Base-by-base conservation (phyloP, 1,140 invertebrate genomes). In the Lysiphlebus fabarum region DNA sequence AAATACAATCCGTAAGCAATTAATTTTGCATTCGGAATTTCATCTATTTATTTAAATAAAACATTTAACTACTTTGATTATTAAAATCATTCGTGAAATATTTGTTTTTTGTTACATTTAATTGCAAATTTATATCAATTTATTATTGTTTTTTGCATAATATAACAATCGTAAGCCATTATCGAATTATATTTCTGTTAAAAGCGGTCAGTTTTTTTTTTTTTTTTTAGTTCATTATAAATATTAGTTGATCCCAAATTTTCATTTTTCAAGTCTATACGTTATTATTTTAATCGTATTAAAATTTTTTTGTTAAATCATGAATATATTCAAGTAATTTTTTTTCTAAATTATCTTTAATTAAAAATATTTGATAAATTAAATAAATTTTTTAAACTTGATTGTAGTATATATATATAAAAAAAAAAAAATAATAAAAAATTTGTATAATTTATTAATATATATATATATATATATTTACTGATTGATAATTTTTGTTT, bases 21-120 rank as follows among this genome's bases (percentile, higher is more conserved):
- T 70, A 74, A 74, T 63, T 68, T 74, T 73, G 72, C 72, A 74
- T 73, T 69, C 70, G 67, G 69, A 71, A 60, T 67, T 66, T 40
- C 2, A 7, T 40, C 38, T 40, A 7, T 40, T 40, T 64, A 71
- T 69, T 61, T 64, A 33, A 59, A 45, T 36, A n/a, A 14, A 8
- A 45, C 34, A 11, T 36, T 48, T 41, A 6, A 33, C n/a, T 51
- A 36, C 10, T 56, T 56, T 56, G 12, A 49, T 69, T 63, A 66
- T 66, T 69, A 63, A 64, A 61, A 68, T 64, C 66, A 62, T 65
- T 65, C 64, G 64, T 62, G 66, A 65, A 70, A 70, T 65, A 64
- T 64, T 66, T 67, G 63, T 62, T 63, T 62, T 59, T 44, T 43
- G 11, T 34, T 56, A 17, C 7, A 17, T 44, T 45, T 43, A 40